Base-by-base conservation (phyloP, 2,888 invertebrate genomes). In the Drosophila anomalata region DNA sequence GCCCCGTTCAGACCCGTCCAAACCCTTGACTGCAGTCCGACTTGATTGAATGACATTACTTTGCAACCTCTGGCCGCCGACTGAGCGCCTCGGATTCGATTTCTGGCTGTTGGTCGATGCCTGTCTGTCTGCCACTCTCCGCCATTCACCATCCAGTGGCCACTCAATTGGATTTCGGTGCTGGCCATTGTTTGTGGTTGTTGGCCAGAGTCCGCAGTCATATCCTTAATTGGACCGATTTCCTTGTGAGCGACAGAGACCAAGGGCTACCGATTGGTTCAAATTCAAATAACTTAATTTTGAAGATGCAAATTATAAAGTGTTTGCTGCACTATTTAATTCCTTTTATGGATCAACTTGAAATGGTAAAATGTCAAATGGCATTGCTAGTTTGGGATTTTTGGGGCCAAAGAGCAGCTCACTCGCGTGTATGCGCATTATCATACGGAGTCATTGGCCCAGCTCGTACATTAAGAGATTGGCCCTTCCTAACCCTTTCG, bases 221-320 rank as follows among this genome's bases (percentile, higher is more conserved):
- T 65, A 76, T 73, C 66, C 73, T 71, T 82, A 76, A 82, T 82
- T 83, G 76, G 76, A 82, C 69, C 39, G 53, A 11, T 26, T 36
- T 24, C 39, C 14, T 12, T 17, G 46, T 6, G 14, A 36, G 9
- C 8, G 33, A 11, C 36, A 36, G 24, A 36, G 17, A 11, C 6
- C 5, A 11, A 33, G n/a, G 5, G 1, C 33, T 33, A 5, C 1
- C n/a, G 6, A 12, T 33, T 12, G n/a, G 1, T n/a, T 33, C n/a
- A 12, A 33, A 33, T 33, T 12, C 12, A 12, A 33, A 33, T 33
- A 12, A 33, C 33, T 33, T 6, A 12, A 33, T 5, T n/a, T 12
- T 6, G 2, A 7, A 6, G 14, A 14, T 36, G 7, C 36, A 36
- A 33, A 36, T 36, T 36, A 36, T 14, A 2, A n/a, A 36, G 14